Percentiles rank a stretch among this genome's conserved stretches.
Conservation (phyloP, 2,797 vertebrate genomes). For the Etheostoma nigrum region DNA sequence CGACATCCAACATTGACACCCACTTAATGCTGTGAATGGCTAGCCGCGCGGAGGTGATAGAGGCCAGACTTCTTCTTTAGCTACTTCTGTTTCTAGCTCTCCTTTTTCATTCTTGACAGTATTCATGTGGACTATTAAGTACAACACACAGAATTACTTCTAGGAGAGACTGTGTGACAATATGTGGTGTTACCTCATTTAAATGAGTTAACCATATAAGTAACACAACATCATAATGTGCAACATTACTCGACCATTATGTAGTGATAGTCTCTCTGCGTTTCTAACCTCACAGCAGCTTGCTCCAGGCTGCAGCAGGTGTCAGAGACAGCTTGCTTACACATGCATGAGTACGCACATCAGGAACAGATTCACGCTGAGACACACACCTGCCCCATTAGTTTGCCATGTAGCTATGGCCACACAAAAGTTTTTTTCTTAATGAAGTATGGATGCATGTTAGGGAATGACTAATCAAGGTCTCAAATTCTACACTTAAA, state of each 20-base stretch:
- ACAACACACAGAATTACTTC: background rate
- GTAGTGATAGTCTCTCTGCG: conserved; percentile 21
- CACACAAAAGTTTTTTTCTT: background rate
- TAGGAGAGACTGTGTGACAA: background rate
- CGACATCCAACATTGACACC: background rate
- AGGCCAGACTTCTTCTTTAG: background rate
- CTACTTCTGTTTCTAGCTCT: background rate
- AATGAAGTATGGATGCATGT: background rate
- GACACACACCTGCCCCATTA: conserved; percentile 20
- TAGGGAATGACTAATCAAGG: background rate
- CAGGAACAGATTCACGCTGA: conserved; percentile 22
- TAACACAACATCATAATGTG: background rate
- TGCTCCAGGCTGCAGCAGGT: conserved; percentile 63
- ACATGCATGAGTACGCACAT: conserved; percentile 54
- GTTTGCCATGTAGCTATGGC: conserved; percentile 29
- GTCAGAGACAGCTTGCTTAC: conserved; percentile 59
- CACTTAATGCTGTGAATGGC: background rate
- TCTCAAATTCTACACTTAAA: conserved; percentile 30
- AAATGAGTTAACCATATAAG: background rate
- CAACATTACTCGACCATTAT: conserved; percentile 1
- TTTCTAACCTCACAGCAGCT: conserved; percentile 46
- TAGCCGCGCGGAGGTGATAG: background rate
- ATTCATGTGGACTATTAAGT: no score
- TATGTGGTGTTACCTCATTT: background rate
- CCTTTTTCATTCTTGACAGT: background rate